Conservation (phyloP, 92 coral and sea anemone species). For the Hydrozoanthus gracilis region DNA sequence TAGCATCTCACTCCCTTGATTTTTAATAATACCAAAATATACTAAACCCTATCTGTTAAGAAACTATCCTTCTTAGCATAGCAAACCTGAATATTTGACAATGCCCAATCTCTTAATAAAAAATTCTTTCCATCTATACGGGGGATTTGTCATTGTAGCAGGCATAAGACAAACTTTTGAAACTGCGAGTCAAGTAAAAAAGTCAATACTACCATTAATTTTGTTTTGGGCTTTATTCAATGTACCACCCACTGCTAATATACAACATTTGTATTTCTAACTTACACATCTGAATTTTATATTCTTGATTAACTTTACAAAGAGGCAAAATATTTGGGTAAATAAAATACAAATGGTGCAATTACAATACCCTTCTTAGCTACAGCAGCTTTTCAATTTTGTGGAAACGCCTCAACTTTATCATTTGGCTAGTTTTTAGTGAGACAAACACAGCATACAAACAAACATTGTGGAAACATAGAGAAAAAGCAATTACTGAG, state of each 20-base stretch:
- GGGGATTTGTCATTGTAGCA: too few relatives aligned
- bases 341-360: slow-evolving; percentile 13
- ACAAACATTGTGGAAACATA: background rate
- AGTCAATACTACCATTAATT: background rate
- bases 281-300: slow-evolving; percentile 12
- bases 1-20: too few relatives aligned
- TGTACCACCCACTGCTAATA: slow-evolving; percentile 5
- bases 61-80: too few relatives aligned
- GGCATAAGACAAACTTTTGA: too few relatives aligned
- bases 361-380: slow-evolving; percentile 2
- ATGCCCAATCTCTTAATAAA: too few relatives aligned
- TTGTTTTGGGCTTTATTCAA: slow-evolving; percentile 12
- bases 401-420: background rate
- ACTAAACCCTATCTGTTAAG: too few relatives aligned
- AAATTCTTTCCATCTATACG: too few relatives aligned
- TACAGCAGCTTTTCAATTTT: background rate
- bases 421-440: background rate
- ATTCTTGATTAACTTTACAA: slow-evolving; percentile 32
- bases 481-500: background rate
- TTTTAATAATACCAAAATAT: too few relatives aligned
- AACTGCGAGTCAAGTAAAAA: too few relatives aligned
- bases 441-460: background rate
- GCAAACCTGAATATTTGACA: too few relatives aligned
- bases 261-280: slow-evolving; percentile 10
- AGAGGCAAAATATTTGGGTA: background rate